Evolutionary conservation across 2,113 vertebrate species (phyloP).

Genomic region (Suncus etruscus): DNA sequence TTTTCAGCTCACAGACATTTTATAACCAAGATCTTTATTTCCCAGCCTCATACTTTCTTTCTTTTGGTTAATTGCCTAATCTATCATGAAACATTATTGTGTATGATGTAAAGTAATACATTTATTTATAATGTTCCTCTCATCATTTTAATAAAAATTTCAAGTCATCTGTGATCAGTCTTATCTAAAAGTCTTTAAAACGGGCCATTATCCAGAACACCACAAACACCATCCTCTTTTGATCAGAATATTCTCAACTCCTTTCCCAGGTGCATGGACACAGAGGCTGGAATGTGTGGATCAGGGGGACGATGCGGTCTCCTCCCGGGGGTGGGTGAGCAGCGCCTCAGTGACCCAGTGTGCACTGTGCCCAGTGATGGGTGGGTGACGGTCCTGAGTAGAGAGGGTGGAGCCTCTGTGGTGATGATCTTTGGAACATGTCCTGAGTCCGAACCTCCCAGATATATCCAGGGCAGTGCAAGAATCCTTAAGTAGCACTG

Average conservation of each 20-base stretch:
- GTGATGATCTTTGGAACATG: slow-evolving; percentile 6
- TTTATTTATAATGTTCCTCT: slow-evolving; percentile 20
- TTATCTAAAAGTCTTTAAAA: slow-evolving; percentile 2
- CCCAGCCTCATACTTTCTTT: not conserved
- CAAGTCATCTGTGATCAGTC: not conserved
- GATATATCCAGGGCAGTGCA: not conserved
- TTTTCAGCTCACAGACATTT: slow-evolving; percentile 21
- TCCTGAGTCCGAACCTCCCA: not conserved
- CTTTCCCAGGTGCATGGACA: not conserved
- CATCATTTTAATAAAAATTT: slow-evolving; percentile 28
- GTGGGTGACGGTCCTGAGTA: not conserved
- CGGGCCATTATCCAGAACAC: not conserved
- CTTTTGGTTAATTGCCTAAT: not conserved
- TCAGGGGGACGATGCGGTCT: too few species aligned
- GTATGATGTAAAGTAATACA: slow-evolving; percentile 2
- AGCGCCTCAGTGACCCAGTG: not conserved
- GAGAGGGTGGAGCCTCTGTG: not conserved
- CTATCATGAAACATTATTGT: not conserved
- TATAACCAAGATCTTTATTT: slow-evolving; percentile 14
- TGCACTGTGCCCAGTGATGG: not conserved
- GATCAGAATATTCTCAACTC: not conserved
- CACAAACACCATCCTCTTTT: slow-evolving; percentile 7
- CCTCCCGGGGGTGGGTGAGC: not conserved
- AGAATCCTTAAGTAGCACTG: not conserved
- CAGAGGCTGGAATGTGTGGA: too few species aligned